These are phyloP conservation scores for Poeciliopsis retropinna DNA, from an alignment of 2,113 vertebrate species.

Conservation along the genomic window DNA sequence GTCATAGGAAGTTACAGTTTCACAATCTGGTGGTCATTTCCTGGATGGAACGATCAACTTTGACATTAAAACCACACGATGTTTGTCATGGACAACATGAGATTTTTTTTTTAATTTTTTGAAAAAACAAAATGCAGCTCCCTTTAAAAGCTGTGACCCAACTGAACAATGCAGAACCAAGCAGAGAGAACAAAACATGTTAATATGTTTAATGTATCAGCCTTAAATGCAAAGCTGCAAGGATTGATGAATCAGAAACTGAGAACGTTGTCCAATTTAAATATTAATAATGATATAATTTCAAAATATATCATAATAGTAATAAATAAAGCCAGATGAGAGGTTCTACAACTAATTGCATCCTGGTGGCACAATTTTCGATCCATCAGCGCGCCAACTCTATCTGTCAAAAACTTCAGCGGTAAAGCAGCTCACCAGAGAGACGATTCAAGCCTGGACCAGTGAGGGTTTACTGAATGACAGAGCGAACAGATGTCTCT, in stretches of 20 bases:
- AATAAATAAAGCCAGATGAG: background rate
- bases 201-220: background rate
- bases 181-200: background rate
- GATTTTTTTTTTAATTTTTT: background rate
- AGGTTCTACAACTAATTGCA: background rate
- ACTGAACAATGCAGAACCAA: background rate
- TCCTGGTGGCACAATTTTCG: background rate
- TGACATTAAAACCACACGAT: background rate
- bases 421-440: constrained; percentile 57
- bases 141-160: background rate
- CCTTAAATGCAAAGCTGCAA: background rate
- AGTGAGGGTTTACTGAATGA: background rate
- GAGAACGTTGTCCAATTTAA: background rate
- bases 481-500: constrained; percentile 20
- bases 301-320: too few species aligned
- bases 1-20: background rate
- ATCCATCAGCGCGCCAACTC: background rate
- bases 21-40: background rate
- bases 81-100: background rate
- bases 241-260: background rate
- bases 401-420: background rate
- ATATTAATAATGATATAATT: too few species aligned
- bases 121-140: background rate
- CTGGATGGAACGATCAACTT: background rate
- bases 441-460: constrained; percentile 23